Conservation (phyloP, 2,888 invertebrate genomes). For the Pachydiplax longipennis region DNA sequence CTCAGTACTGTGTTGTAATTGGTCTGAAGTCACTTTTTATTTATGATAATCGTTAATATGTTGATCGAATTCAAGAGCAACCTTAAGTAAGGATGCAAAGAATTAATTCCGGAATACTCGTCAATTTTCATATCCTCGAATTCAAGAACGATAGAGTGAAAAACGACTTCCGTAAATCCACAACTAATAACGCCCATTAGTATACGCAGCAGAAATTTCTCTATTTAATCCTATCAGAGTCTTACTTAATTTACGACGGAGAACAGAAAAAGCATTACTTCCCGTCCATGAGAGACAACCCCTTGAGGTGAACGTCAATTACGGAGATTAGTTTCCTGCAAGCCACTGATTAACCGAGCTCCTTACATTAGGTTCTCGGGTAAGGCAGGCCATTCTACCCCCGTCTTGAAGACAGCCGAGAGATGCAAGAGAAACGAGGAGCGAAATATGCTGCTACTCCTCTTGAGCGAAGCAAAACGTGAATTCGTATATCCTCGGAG, state of each 20-base stretch:
- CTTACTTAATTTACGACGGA: neutral
- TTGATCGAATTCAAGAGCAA: no score
- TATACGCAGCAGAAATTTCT: no score
- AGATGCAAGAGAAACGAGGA: neutral
- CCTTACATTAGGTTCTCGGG: neutral
- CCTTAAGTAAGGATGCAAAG: no score
- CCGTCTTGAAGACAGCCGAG: neutral
- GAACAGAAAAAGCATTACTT: neutral
- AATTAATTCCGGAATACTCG: no score
- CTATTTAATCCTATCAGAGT: neutral
- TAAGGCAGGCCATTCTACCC: neutral
- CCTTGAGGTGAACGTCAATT: neutral
- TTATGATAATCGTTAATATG: no score
- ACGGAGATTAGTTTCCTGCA: constrained; percentile 7
- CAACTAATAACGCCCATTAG: no score
- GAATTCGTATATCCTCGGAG: neutral
- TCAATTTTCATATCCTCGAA: no score
- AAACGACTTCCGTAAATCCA: no score
- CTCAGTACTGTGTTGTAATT: no score
- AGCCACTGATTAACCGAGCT: constrained; percentile 25
- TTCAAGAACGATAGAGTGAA: no score
- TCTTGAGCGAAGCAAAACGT: neutral
- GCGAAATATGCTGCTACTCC: neutral
- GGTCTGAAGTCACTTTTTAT: no score
- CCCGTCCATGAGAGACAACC: neutral